Conservation (phyloP, 2,797 vertebrate species). For the Hypotaenidia okinawae region DNA sequence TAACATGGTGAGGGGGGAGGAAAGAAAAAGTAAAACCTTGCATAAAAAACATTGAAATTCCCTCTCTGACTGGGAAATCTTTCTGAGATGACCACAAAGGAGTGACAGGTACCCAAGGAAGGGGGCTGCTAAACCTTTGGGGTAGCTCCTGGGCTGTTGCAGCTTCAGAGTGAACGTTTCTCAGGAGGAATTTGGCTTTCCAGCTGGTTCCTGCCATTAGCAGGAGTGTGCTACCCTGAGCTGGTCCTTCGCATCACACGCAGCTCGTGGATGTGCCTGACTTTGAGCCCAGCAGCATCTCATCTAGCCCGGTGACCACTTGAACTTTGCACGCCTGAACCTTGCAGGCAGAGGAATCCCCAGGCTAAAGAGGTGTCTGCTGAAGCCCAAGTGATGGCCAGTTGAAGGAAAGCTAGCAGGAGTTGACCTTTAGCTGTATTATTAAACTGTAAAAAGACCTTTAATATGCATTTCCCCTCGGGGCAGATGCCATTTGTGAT, state of each 20-base stretch:
- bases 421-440: neutral
- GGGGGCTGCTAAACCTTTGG: neutral
- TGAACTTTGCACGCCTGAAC: neutral
- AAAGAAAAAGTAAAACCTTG: rapidly evolving
- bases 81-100: neutral
- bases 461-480: neutral
- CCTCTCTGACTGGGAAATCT: neutral
- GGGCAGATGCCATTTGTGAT: conserved; percentile 56
- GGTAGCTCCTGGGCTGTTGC: neutral
- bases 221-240: neutral
- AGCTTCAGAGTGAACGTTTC: neutral
- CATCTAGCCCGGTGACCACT: too few relatives aligned
- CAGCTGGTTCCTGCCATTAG: neutral
- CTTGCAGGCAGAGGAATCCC: neutral
- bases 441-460: neutral
- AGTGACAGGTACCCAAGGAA: neutral
- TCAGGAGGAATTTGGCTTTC: neutral
- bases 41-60: neutral
- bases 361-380: rapidly evolving
- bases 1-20: neutral
- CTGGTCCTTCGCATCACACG: neutral
- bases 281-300: neutral
- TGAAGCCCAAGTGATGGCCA: neutral
- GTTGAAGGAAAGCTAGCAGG: neutral
- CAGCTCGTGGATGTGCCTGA: neutral